Evolutionary conservation across 2,888 invertebrate species (phyloP), one percentile per base, ranked within the genome.

Genomic region (Cephalotes varians): DNA sequence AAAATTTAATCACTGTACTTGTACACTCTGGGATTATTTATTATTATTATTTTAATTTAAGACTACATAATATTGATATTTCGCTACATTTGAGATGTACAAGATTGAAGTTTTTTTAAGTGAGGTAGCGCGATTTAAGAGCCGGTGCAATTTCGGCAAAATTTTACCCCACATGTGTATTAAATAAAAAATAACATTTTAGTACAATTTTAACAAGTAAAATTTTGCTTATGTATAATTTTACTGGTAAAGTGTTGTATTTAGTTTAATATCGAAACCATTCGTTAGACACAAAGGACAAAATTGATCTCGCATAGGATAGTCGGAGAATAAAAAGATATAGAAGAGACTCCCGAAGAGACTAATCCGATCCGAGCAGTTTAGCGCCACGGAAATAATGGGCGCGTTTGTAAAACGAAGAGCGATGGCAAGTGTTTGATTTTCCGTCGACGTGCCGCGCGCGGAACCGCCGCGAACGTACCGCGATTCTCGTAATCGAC

Each of bases 401-500:
- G 49, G 3, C 40, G 21, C 25, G 37, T 28, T 28, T 49, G 69
- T 62, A 56, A 80, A 71, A 76, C 47, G 67, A 72, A 69, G 62
- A 58, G 31, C 34, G 82, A 76, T 80, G 76, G 51, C 49, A 62
- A 56, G 47, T 49, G 64, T 87, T 85, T 81, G 85, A 85, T 81
- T 87, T 82, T 82, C 34, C 80, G 54, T 54, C 60, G 58, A 49
- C 34, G 65, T 74, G 56, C 40, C 56, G 40, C 34, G 47, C 81
- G 54, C 72, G 77, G 73, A 81, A 83, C 54, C 74, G 28, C 4
- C 74, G 15, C 34, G 73, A 64, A 28, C 49, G 72, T 85, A 83
- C 62, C 69, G 74, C 56, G 76, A 81, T 81, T 85, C 69, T 86
- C 84, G 84, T 88, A 86, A 85, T 87, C 89, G 86, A 77, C 54